These are phyloP conservation scores for Dicrostonyx torquatus DNA, from an alignment of 2,797 vertebrate species.

Conservation along the genomic window DNA sequence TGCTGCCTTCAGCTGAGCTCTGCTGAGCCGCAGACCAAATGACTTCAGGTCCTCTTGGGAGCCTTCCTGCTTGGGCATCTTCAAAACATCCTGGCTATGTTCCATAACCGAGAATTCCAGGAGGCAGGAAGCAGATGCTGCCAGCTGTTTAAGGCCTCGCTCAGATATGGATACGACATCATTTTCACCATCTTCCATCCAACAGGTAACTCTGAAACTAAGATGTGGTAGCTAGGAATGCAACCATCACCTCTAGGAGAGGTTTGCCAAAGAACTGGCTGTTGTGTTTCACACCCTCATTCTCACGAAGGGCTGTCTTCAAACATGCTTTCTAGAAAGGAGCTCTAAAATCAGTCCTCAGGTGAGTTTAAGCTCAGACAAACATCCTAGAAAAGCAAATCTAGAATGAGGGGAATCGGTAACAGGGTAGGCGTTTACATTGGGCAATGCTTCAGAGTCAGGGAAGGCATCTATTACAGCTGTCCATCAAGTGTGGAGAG, in stretches of 20 bases:
- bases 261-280: not conserved
- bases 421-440: not conserved
- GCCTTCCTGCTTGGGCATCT: not conserved
- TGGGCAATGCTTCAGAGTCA: not conserved
- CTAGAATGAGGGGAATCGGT: not conserved
- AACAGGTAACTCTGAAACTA: not conserved
- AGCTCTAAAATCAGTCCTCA: not conserved
- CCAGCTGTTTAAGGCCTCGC: not conserved
- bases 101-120: not conserved
- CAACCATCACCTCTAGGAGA: not conserved
- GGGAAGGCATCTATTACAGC: not conserved
- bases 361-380: not conserved
- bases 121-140: not conserved
- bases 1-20: not conserved
- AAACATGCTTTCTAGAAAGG: not conserved
- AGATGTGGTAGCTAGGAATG: not conserved
- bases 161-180: not conserved
- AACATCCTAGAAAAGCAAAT: conserved; percentile 18
- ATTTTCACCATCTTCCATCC: not conserved
- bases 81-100: conserved; percentile 12
- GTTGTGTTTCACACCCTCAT: not conserved
- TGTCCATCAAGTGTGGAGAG: not conserved
- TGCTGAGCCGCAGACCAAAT: not conserved
- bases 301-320: not conserved
- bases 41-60: not conserved